Conservation (phyloP, 1,140 invertebrate species). For the Drepana arcuata region DNA sequence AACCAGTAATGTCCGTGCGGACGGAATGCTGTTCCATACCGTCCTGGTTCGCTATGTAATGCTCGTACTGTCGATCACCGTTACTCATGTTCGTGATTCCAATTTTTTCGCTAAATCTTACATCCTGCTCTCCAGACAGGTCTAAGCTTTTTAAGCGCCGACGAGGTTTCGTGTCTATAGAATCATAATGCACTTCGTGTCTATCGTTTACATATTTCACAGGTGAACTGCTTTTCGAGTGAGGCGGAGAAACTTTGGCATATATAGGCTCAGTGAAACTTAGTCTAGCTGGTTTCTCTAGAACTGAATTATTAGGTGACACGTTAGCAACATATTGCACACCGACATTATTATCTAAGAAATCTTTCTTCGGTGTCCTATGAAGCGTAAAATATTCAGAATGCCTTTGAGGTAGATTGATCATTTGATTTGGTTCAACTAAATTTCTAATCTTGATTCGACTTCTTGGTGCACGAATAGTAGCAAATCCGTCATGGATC, state of each 20-base stretch:
- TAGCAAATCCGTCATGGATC: conserved; percentile 86
- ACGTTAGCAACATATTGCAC: conserved; percentile 49
- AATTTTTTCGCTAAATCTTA: conserved; percentile 41
- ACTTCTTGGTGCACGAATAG: conserved; percentile 77
- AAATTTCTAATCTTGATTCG: conserved; percentile 66
- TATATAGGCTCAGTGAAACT: conserved; percentile 66
- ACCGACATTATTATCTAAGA: conserved; percentile 58
- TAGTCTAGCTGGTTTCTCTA: conserved; percentile 46
- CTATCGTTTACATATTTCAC: conserved; percentile 44
- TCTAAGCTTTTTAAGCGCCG: conserved; percentile 55
- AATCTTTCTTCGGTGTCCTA: conserved; percentile 56
- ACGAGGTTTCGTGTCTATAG: conserved; percentile 63
- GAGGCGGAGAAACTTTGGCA: conserved; percentile 61
- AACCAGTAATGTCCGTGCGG: conserved; percentile 49
- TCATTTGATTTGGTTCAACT: conserved; percentile 57
- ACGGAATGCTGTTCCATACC: conserved; percentile 58
- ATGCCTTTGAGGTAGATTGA: conserved; percentile 62
- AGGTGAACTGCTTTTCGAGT: conserved; percentile 50
- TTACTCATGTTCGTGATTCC: conserved; percentile 41
- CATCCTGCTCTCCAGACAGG: conserved; percentile 34
- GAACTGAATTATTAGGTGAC: conserved; percentile 25
- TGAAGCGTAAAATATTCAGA: conserved; percentile 69
- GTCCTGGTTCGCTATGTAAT: conserved; percentile 41
- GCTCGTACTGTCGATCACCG: conserved; percentile 49
- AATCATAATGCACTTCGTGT: conserved; percentile 63